Percentiles rank a stretch among this genome's conserved stretches.
These are phyloP conservation scores for Tipula unca DNA, from an alignment of 2,888 invertebrate species.

Conservation along the genomic window DNA sequence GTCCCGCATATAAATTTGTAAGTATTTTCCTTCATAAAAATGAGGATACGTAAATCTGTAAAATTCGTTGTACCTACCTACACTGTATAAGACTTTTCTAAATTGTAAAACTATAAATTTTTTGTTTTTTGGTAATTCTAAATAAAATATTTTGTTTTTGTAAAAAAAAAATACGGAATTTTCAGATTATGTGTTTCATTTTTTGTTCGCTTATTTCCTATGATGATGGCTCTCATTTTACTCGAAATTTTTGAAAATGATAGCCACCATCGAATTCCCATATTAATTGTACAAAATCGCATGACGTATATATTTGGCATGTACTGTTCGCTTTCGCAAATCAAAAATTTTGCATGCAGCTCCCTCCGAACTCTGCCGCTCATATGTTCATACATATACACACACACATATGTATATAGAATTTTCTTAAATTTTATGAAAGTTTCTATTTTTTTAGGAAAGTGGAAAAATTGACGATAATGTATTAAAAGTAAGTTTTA, in stretches of 20 bases:
- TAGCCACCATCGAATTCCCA: background rate
- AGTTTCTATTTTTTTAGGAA: conserved; percentile 2
- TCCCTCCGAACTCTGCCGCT: background rate
- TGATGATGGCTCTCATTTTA: background rate
- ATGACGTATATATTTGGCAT: background rate
- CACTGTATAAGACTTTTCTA: conserved; percentile 9
- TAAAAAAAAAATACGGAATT: background rate
- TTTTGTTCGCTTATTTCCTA: background rate
- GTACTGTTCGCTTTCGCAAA: background rate
- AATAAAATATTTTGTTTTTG: background rate
- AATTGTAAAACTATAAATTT: background rate
- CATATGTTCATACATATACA: no score
- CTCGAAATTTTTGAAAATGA: background rate
- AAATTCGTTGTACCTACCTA: background rate
- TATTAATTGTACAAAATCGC: background rate
- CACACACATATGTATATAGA: background rate
- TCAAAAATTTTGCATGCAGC: background rate
- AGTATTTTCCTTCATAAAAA: conserved; percentile 16
- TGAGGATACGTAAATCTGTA: conserved; percentile 1
- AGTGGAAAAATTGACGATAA: conserved; percentile 18
- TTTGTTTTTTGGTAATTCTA: background rate
- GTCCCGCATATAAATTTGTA: conserved; percentile 16
- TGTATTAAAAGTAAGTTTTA: conserved; percentile 8
- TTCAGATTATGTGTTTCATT: conserved; percentile 8
- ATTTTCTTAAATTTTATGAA: background rate